Evolutionary conservation across 2,113 vertebrate species (phyloP).

Genomic region (Sylvietta virens): DNA sequence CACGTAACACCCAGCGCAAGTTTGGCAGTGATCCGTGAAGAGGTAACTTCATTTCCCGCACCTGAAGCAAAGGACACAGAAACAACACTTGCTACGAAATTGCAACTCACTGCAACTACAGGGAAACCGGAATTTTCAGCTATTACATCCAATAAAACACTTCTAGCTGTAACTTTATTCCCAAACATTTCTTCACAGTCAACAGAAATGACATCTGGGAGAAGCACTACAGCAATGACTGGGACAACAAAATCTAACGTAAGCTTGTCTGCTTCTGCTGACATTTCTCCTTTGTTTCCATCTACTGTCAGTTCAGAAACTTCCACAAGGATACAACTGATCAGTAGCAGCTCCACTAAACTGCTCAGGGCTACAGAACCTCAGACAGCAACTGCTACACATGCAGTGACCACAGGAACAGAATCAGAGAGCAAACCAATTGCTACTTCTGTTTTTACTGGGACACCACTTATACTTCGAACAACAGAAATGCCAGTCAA

Average conservation of each 20-base stretch:
- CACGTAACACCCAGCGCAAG: not conserved
- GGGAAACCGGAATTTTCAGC: not conserved
- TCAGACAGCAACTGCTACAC: not conserved
- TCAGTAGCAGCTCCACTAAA: not conserved
- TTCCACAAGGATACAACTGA: not conserved
- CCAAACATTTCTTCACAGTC: not conserved
- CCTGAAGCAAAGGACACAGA: not conserved
- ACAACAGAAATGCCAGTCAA: conserved; percentile 19
- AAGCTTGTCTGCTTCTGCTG: conserved; percentile 3
- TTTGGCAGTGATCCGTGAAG: not conserved
- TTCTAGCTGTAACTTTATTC: not conserved
- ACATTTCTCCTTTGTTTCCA: not conserved
- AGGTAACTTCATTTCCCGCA: not conserved
- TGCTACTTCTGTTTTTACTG: not conserved
- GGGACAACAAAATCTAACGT: not conserved
- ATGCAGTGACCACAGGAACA: not conserved
- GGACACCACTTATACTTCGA: not conserved
- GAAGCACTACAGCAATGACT: not conserved
- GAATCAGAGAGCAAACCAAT: not conserved
- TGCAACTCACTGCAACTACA: not conserved
- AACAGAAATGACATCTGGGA: not conserved
- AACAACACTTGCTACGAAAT: not conserved
- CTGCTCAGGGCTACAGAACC: not conserved
- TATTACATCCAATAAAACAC: not conserved
- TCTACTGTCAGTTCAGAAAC: not conserved